Conservation (phyloP, 2,797 vertebrate species). For the Urosaurus nigricauda region DNA sequence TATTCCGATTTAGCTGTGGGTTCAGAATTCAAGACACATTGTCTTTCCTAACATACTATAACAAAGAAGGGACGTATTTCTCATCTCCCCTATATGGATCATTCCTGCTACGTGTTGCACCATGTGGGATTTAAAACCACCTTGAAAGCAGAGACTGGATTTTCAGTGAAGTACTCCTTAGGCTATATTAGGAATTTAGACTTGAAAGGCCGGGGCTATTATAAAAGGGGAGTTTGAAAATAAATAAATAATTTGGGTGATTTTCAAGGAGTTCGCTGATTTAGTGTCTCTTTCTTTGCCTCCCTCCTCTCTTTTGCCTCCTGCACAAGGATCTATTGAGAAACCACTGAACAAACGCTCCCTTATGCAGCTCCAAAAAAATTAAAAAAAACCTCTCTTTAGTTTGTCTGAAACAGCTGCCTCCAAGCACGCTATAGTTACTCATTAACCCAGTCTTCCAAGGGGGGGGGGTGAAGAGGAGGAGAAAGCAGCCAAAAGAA, state of each 20-base stretch:
- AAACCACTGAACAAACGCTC: slow-evolving; percentile 90
- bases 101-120: not conserved
- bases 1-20: not conserved
- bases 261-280: slow-evolving; percentile 73
- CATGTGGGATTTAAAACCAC: not conserved
- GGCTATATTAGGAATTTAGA: slow-evolving; percentile 42
- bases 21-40: too few species aligned
- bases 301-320: slow-evolving; percentile 80
- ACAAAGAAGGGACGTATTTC: not conserved
- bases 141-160: not conserved
- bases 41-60: not conserved
- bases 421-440: slow-evolving; percentile 82
- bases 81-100: rapidly evolving
- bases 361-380: slow-evolving; percentile 86
- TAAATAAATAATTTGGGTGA: slow-evolving; percentile 44
- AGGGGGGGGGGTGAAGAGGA: slow-evolving; percentile 59
- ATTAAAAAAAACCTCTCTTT: slow-evolving; percentile 61
- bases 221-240: slow-evolving; percentile 37
- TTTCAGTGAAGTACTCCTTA: not conserved
- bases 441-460: slow-evolving; percentile 81
- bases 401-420: slow-evolving; percentile 79
- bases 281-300: slow-evolving; percentile 80
- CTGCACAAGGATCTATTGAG: slow-evolving; percentile 93
- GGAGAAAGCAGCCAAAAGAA: slow-evolving; percentile 47
- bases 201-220: slow-evolving; percentile 25